Evolutionary conservation across 2,113 vertebrate genomes (phyloP).

Genomic region (Puntigrus tetrazona): DNA sequence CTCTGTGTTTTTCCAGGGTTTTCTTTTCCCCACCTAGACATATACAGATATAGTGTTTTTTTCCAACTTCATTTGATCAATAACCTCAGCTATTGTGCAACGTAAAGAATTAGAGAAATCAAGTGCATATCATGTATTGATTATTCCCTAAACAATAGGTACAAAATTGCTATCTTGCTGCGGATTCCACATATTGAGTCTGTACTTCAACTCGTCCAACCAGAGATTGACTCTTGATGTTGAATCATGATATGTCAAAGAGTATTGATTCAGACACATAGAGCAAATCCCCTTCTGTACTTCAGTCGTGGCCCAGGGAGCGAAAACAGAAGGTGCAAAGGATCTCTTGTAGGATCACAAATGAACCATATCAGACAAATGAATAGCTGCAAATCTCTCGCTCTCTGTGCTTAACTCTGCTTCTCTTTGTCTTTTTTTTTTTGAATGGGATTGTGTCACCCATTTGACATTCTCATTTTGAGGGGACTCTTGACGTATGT

Average conservation of each 20-base stretch:
- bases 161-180: not conserved
- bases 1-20: not conserved
- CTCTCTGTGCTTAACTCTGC: not conserved
- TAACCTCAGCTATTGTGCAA: not conserved
- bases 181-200: not conserved
- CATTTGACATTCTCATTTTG: not conserved
- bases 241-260: constrained; percentile 32
- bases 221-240: constrained; percentile 30
- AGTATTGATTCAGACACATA: constrained; percentile 36
- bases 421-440: not conserved
- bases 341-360: constrained; percentile 11
- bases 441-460: not conserved
- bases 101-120: not conserved
- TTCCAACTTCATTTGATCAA: not conserved
- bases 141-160: constrained; percentile 16
- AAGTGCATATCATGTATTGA: not conserved
- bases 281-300: constrained; percentile 2
- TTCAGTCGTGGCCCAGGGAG: constrained; percentile 21
- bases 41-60: not conserved
- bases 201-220: constrained; percentile 17
- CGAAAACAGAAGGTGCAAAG: constrained; percentile 24
- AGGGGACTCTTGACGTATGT: constrained; percentile 15
- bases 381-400: constrained; percentile 10
- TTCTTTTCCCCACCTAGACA: not conserved
- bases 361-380: constrained; percentile 44